Percentiles rank a stretch among this genome's conserved stretches.
phyloP scores from a whole-genome alignment of 1,140 invertebrate species.

The Parapsyche elsis region DNA sequence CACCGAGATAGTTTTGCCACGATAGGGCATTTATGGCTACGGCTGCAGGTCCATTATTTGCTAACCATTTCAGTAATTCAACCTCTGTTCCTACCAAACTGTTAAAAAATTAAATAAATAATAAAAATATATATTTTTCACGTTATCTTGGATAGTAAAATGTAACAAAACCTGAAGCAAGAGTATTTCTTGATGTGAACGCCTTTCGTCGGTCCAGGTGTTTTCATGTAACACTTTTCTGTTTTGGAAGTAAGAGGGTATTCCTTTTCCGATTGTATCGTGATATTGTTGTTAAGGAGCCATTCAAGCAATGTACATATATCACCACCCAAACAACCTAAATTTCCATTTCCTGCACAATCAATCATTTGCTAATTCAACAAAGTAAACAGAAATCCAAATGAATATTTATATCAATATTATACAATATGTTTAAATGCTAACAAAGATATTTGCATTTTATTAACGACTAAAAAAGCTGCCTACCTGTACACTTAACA shows the following conservation, averaged over 20 bases:
- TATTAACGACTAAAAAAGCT: too few relatives aligned
- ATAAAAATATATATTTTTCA: not conserved
- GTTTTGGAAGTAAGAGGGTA: conserved; percentile 72
- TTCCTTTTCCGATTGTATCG: conserved; percentile 62
- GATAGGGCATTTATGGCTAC: conserved; percentile 85
- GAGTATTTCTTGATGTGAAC: conserved; percentile 53
- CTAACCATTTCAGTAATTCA: conserved; percentile 73
- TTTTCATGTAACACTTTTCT: conserved; percentile 23
- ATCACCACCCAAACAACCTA: conserved; percentile 85
- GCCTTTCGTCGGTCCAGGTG: conserved; percentile 64
- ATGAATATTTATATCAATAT: not conserved
- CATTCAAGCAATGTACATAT: conserved; percentile 81
- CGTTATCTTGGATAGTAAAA: not conserved
- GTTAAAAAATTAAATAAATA: conserved; percentile 45
- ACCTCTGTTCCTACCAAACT: conserved; percentile 78
- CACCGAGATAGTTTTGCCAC: conserved; percentile 91
- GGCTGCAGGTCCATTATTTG: conserved; percentile 78
- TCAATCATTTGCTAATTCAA: conserved; percentile 79
- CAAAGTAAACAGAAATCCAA: conserved; percentile 3
- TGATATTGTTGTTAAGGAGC: conserved; percentile 66
- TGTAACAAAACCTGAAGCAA: conserved; percentile 61
- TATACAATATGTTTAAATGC: too few relatives aligned
- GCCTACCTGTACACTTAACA: conserved; percentile 79
- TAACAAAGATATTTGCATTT: too few relatives aligned
- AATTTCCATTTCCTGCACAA: conserved; percentile 78